A percentile compares a stretch with the other conserved stretches of the same genome.
These are phyloP conservation scores for Sinocyclocheilus rhinocerous DNA, from an alignment of 2,113 vertebrate species.

Conservation along the genomic window DNA sequence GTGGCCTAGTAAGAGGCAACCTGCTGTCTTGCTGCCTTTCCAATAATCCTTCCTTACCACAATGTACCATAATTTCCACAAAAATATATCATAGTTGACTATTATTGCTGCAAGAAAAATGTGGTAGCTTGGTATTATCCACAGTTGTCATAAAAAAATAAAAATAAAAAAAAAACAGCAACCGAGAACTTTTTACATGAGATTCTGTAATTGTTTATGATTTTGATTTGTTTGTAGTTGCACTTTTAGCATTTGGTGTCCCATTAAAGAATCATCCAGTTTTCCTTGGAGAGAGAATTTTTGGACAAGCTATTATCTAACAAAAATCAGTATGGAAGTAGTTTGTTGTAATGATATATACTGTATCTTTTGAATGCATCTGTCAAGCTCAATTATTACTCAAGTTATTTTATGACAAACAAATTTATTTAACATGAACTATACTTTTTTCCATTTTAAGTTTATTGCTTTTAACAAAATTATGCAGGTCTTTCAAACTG, in stretches of 20 bases:
- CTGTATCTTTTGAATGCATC: no score
- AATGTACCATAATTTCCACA: background rate
- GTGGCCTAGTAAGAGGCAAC: constrained; percentile 42
- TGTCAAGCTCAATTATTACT: no score
- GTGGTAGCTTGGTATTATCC: background rate
- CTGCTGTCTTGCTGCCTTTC: constrained; percentile 46
- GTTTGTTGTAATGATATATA: background rate
- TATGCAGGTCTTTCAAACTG: background rate
- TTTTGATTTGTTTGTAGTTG: no score
- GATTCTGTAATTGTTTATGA: no score
- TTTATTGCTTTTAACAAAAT: background rate
- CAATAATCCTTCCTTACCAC: background rate
- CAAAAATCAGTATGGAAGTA: background rate
- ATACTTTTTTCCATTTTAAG: background rate
- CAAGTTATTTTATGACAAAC: background rate
- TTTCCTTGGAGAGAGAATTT: background rate
- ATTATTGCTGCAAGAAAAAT: background rate
- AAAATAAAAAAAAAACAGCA: background rate
- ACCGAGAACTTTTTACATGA: background rate
- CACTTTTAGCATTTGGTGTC: background rate
- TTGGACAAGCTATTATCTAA: background rate
- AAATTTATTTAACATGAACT: background rate
- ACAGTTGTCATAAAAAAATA: background rate
- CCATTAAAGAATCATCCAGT: background rate
- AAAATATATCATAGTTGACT: background rate